Evolutionary conservation across 2,113 vertebrate species (phyloP).

Genomic region (Phasianus colchicus): DNA sequence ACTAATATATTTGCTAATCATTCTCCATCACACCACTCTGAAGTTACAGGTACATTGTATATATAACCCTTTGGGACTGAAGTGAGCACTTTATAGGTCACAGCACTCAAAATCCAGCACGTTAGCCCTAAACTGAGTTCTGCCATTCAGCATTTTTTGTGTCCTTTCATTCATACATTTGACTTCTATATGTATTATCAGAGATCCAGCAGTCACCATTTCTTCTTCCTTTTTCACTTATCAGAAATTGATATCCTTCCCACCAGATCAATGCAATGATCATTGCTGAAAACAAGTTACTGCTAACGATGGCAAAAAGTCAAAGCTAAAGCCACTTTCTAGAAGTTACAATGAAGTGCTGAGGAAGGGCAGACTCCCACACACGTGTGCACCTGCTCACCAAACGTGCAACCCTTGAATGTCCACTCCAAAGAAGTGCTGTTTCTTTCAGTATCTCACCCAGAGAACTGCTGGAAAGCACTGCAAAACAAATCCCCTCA

Average conservation of each 20-base stretch:
- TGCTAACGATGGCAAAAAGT: neutral
- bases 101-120: neutral
- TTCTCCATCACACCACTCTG: neutral
- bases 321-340: neutral
- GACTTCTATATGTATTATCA: neutral
- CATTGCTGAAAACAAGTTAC: neutral
- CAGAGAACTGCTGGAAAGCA: neutral
- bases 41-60: neutral
- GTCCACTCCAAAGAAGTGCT: neutral
- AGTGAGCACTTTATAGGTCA: neutral
- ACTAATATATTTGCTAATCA: neutral
- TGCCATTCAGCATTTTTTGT: neutral
- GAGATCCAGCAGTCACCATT: neutral
- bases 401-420: fast-evolving
- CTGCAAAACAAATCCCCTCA: fast-evolving
- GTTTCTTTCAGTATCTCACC: neutral
- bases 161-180: neutral
- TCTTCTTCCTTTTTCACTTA: neutral
- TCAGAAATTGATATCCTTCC: neutral
- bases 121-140: neutral
- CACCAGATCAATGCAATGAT: neutral
- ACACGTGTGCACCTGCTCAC: neutral
- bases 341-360: neutral
- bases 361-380: neutral
- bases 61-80: neutral